Percentiles rank a stretch among this genome's conserved stretches.
Conservation (phyloP, 2,888 invertebrate genomes). For the Liopterus haemorrhoidalis region DNA sequence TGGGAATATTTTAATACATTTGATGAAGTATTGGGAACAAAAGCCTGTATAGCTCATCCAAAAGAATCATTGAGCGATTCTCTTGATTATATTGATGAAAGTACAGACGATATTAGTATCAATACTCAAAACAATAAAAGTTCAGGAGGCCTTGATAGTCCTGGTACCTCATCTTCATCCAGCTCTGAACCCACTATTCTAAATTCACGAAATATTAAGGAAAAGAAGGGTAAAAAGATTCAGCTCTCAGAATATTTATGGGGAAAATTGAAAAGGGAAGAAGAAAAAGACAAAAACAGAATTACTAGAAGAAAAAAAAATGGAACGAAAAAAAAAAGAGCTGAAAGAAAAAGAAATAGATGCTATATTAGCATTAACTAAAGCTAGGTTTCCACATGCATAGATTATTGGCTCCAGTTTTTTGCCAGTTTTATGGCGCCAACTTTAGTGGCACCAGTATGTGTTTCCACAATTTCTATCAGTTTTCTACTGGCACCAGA, state of each 20-base stretch:
- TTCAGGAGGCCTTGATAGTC: no score
- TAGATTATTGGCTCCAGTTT: no score
- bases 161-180: background rate
- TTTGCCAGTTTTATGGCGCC: no score
- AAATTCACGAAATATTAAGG: background rate
- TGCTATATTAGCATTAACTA: background rate
- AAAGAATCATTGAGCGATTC: background rate
- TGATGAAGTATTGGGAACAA: slow-evolving; percentile 4
- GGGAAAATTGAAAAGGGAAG: background rate
- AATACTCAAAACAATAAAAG: no score
- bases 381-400: no score
- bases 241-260: background rate
- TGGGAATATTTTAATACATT: slow-evolving; percentile 5
- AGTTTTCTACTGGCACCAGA: no score
- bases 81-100: background rate
- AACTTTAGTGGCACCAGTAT: no score
- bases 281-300: slow-evolving; percentile 1
- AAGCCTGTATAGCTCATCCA: background rate
- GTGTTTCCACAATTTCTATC: no score
- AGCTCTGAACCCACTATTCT: slow-evolving; percentile 2
- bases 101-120: no score
- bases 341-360: slow-evolving; percentile 5
- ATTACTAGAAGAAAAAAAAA: background rate
- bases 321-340: background rate
- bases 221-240: background rate